Conservation (phyloP, 2,888 invertebrate genomes). For the Allygus modestus region DNA sequence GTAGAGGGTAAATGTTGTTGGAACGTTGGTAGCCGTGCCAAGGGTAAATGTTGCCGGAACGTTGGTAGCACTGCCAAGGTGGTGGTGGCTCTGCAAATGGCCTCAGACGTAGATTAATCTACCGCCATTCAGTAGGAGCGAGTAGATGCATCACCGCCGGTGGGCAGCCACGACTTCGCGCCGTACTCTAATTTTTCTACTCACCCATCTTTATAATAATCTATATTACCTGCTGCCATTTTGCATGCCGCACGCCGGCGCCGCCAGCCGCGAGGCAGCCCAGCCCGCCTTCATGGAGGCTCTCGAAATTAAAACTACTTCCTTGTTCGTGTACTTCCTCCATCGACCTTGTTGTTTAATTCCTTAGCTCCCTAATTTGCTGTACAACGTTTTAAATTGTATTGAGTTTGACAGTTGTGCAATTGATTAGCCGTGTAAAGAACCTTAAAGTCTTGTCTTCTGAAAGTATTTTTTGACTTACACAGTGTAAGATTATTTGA, state of each 20-base stretch:
- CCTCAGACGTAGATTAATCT: slow-evolving; percentile 11
- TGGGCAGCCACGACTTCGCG: slow-evolving; percentile 39
- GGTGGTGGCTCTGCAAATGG: slow-evolving; percentile 5
- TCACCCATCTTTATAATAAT: slow-evolving; percentile 47
- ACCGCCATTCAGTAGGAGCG: slow-evolving; percentile 22
- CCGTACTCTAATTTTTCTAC: slow-evolving; percentile 46
- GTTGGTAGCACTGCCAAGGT: slow-evolving; percentile 30
- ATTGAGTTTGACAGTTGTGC: no score
- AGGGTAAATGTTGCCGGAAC: neutral
- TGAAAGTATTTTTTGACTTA: no score
- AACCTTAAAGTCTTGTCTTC: no score
- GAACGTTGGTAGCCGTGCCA: slow-evolving; percentile 9
- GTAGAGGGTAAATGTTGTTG: neutral
- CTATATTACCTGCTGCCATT: slow-evolving; percentile 48
- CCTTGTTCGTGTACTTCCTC: neutral
- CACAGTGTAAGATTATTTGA: no score
- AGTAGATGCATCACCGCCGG: slow-evolving; percentile 17
- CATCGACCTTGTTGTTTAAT: no score
- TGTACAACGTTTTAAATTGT: no score
- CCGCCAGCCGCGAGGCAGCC: neutral
- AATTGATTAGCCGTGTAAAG: no score
- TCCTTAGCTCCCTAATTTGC: no score
- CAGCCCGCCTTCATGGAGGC: neutral
- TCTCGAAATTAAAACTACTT: neutral
- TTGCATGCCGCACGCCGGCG: slow-evolving; percentile 35